Conservation (phyloP, 2,888 invertebrate genomes). For the Smittia aterrima region DNA sequence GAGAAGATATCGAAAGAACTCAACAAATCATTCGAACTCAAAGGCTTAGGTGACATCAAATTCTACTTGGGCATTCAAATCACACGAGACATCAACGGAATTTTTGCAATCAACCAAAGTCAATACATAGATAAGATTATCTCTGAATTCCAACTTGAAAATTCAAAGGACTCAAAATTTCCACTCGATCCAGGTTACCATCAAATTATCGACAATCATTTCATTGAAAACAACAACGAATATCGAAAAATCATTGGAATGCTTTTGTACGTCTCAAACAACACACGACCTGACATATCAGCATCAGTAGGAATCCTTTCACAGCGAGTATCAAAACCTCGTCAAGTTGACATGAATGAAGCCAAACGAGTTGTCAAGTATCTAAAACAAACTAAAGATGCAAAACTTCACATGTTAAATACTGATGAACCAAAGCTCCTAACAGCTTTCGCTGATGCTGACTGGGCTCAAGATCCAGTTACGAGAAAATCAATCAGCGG, state of each 20-base stretch:
- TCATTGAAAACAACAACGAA: neutral
- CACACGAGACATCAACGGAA: no score
- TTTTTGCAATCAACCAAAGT: no score
- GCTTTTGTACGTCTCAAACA: conserved; percentile 44
- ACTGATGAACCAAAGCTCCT: conserved; percentile 43
- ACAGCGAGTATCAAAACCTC: conserved; percentile 45
- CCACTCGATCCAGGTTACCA: conserved; percentile 39
- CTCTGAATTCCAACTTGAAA: conserved; percentile 26
- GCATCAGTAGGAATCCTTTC: conserved; percentile 45
- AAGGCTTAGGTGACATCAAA: no score
- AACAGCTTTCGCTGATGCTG: conserved; percentile 49
- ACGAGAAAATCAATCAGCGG: conserved; percentile 45
- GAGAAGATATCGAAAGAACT: no score
- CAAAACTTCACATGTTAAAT: neutral
- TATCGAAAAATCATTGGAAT: conserved; percentile 43
- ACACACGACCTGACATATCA: conserved; percentile 46
- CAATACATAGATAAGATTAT: conserved; percentile 24
- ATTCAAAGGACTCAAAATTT: conserved; percentile 41
- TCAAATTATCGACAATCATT: conserved; percentile 5
- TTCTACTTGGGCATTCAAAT: no score
- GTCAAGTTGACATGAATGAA: conserved; percentile 45
- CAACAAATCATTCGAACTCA: no score
- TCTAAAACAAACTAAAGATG: conserved; percentile 44
- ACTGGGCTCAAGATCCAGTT: no score
- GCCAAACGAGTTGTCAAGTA: conserved; percentile 46